Conservation (phyloP, 1,140 invertebrate species). For the Ips typographus region DNA sequence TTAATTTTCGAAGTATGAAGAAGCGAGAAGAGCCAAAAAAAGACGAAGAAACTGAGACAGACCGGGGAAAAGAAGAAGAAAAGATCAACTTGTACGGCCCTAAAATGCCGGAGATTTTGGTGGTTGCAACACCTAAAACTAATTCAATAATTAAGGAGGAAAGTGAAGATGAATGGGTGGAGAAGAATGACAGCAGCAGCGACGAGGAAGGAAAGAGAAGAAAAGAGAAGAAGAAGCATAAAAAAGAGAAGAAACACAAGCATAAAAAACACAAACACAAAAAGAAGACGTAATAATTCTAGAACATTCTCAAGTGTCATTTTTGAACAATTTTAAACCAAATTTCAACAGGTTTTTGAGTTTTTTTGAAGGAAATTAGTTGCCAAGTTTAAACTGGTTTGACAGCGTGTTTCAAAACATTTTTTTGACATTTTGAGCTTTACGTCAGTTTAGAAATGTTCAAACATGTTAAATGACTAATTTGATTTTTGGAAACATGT, state of each 20-base stretch:
- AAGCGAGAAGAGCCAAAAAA: conserved; percentile 16
- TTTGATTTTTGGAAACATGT: too few relatives aligned
- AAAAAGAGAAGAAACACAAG: conserved; percentile 40
- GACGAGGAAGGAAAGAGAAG: conserved; percentile 39
- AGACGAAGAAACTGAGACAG: conserved; percentile 17
- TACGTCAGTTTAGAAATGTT: too few relatives aligned
- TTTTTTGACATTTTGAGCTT: too few relatives aligned
- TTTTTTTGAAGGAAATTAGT: too few relatives aligned
- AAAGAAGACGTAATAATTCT: not conserved
- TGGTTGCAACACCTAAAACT: conserved; percentile 2
- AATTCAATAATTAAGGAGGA: conserved; percentile 14
- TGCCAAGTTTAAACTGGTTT: too few relatives aligned
- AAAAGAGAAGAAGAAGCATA: conserved; percentile 34
- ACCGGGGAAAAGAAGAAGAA: conserved; percentile 14
- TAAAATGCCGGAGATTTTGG: conserved; percentile 40
- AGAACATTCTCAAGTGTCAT: too few relatives aligned
- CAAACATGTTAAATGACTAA: too few relatives aligned
- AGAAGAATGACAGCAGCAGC: conserved; percentile 39
- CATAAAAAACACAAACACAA: conserved; percentile 24
- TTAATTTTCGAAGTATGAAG: conserved; percentile 40
- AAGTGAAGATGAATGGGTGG: conserved; percentile 46
- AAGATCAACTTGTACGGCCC: conserved; percentile 42
- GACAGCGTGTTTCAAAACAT: too few relatives aligned
- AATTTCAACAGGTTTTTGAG: too few relatives aligned
- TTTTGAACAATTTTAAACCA: too few relatives aligned